phyloP scores from a whole-genome alignment of 2,113 vertebrate species.

The Apaloderma vittatum region DNA sequence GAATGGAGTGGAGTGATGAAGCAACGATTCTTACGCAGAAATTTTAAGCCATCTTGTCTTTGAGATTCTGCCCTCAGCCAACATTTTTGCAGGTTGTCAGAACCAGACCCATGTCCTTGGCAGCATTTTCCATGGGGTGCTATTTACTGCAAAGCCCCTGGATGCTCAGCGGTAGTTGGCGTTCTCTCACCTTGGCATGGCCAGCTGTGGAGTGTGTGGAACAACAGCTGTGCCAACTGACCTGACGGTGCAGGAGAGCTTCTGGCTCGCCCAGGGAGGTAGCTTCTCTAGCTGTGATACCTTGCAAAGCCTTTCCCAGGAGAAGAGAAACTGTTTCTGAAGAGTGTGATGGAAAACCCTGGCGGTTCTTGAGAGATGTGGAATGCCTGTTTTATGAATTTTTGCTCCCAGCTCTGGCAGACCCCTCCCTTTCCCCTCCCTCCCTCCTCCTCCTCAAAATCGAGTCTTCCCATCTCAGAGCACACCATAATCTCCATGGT shows the following conservation, averaged over 20 bases:
- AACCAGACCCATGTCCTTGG: not conserved
- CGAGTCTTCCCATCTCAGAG: constrained; percentile 45
- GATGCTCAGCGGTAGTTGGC: not conserved
- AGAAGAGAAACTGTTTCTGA: not conserved
- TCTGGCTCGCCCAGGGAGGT: not conserved
- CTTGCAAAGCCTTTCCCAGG: not conserved
- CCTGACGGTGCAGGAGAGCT: not conserved
- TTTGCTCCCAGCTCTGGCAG: constrained; percentile 49
- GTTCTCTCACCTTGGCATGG: rapidly evolving
- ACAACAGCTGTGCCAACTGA: rapidly evolving
- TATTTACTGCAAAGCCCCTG: not conserved
- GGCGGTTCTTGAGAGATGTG: constrained; percentile 22
- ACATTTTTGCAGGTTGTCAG: not conserved
- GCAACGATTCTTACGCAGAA: not conserved
- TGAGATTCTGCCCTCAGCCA: not conserved
- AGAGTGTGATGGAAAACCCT: not conserved
- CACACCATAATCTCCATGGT: constrained; percentile 69
- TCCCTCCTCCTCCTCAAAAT: constrained; percentile 46
- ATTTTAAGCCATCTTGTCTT: constrained; percentile 2
- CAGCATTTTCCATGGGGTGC: not conserved
- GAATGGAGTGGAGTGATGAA: constrained; percentile 24
- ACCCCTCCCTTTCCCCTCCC: not conserved
- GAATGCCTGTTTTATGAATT: constrained; percentile 68
- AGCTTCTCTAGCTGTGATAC: not conserved
- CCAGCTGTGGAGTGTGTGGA: rapidly evolving